These are phyloP conservation scores for Pelecanus crispus DNA, from an alignment of 2,113 vertebrate species.

Conservation along the genomic window DNA sequence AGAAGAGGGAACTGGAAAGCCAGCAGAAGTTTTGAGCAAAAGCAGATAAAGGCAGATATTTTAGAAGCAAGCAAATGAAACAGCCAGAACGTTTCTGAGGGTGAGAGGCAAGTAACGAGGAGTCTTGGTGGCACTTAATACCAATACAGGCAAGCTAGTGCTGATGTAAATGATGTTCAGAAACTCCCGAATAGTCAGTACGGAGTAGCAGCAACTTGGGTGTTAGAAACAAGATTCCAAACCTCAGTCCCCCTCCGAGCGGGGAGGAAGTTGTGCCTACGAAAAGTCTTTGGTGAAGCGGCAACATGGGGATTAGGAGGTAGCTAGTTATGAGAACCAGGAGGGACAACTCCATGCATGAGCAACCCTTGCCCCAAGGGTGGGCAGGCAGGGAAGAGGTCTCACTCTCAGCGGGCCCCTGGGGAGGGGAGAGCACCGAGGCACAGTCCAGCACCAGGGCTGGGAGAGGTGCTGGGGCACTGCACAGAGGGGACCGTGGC, in stretches of 20 bases:
- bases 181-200: not conserved
- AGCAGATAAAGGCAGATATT: constrained; percentile 38
- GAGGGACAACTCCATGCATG: not conserved
- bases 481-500: rapidly evolving
- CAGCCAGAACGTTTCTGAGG: constrained; percentile 16
- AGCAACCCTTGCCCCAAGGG: not conserved
- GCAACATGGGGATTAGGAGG: not conserved
- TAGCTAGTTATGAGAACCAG: not conserved
- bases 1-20: constrained; percentile 27
- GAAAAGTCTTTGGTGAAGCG: not conserved
- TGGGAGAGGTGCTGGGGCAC: not conserved
- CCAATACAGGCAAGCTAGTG: not conserved
- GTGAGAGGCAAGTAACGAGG: not conserved
- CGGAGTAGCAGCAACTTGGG: not conserved
- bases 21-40: constrained; percentile 47
- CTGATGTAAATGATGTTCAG: not conserved
- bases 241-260: not conserved
- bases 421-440: not conserved
- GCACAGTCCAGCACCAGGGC: rapidly evolving
- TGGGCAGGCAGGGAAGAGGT: not conserved
- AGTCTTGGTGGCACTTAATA: not conserved
- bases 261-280: not conserved
- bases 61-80: constrained; percentile 59
- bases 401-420: rapidly evolving
- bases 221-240: not conserved